Percentiles rank a stretch among this genome's conserved stretches.
phyloP scores from a whole-genome alignment of 2,113 vertebrate genomes.

The Hippocampus guttulatus region DNA sequence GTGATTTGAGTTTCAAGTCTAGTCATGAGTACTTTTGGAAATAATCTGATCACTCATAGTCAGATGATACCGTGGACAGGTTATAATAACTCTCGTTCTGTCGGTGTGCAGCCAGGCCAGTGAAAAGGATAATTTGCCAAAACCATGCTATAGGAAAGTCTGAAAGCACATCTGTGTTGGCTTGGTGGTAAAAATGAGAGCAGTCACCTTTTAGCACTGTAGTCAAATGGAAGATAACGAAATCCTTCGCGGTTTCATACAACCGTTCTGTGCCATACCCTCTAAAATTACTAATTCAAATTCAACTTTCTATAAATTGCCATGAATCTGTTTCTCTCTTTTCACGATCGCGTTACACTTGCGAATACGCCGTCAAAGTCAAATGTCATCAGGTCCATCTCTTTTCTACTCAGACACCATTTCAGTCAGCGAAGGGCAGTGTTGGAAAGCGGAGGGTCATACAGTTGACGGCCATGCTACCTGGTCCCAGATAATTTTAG shows the following conservation, averaged over 20 bases:
- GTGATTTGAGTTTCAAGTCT: background rate
- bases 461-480: conserved; percentile 23
- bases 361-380: background rate
- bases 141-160: background rate
- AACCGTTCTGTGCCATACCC: background rate
- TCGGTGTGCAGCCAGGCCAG: background rate
- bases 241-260: conserved; percentile 11
- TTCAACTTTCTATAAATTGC: background rate
- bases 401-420: background rate
- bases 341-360: background rate
- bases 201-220: conserved; percentile 2
- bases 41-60: background rate
- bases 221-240: conserved; percentile 35
- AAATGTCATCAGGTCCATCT: background rate
- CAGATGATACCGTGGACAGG: too few relatives aligned
- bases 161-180: conserved; percentile 4
- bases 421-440: conserved; percentile 1
- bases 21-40: background rate
- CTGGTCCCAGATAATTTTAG: conserved; percentile 54
- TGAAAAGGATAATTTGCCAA: background rate
- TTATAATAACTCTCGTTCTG: background rate
- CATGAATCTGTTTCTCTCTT: background rate
- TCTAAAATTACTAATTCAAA: background rate
- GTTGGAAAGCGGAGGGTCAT: conserved; percentile 25
- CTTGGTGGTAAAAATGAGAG: conserved; percentile 22